Conservation (phyloP, 2,113 vertebrate species). For the Oryzias woworae region DNA sequence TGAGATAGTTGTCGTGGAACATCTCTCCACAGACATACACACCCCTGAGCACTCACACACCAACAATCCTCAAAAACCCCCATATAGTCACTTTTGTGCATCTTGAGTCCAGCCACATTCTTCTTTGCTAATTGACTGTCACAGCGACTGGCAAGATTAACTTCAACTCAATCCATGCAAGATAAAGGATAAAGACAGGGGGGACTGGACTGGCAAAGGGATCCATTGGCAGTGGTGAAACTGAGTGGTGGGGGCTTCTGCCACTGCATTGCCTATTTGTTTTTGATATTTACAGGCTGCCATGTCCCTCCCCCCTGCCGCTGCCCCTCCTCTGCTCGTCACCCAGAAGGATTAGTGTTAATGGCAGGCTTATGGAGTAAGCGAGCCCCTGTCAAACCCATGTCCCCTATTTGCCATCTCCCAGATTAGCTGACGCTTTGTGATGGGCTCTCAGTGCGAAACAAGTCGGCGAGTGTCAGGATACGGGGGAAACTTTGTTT, state of each 20-base stretch:
- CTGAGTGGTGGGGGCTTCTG: conserved; percentile 40
- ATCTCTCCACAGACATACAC: conserved; percentile 48
- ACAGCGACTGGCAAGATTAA: conserved; percentile 76
- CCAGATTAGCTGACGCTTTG: conserved; percentile 70
- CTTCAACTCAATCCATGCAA: conserved; percentile 66
- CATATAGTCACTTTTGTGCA: conserved; percentile 49
- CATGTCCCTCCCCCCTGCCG: conserved; percentile 41
- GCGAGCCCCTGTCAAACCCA: conserved; percentile 67
- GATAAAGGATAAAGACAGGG: conserved; percentile 70
- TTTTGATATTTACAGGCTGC: conserved; percentile 82
- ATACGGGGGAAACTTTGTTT: conserved; percentile 58
- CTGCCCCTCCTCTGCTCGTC: conserved; percentile 52
- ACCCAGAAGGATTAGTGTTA: conserved; percentile 69
- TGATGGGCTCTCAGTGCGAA: conserved; percentile 63
- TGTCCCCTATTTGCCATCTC: conserved; percentile 69
- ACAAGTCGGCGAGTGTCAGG: conserved; percentile 38
- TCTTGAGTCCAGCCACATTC: conserved; percentile 63
- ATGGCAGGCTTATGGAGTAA: conserved; percentile 69
- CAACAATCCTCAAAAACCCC: conserved; percentile 28
- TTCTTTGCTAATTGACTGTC: conserved; percentile 82
- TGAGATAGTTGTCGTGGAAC: conserved; percentile 73
- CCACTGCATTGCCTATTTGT: conserved; percentile 72
- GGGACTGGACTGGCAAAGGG: conserved; percentile 46
- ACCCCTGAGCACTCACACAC: conserved; percentile 29
- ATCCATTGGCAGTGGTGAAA: conserved; percentile 25